phyloP scores from a whole-genome alignment of 2,113 vertebrate species.

The Psilopsiagon aurifrons region DNA sequence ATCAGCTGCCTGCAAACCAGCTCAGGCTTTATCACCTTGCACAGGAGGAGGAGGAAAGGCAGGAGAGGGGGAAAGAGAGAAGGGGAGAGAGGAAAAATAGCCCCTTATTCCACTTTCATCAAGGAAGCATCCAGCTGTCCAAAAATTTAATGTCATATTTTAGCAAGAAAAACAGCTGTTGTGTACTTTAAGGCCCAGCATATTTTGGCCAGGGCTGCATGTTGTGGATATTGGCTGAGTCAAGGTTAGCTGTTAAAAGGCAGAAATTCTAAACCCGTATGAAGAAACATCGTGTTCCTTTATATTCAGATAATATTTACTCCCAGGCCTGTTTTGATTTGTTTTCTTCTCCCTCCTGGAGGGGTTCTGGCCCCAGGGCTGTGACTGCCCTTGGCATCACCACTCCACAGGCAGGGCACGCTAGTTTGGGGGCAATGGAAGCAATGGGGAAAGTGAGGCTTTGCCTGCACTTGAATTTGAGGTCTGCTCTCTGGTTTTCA shows the following conservation, averaged over 20 bases:
- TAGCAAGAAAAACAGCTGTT: slow-evolving; percentile 60
- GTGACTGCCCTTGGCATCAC: not conserved
- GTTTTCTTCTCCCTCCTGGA: slow-evolving; percentile 45
- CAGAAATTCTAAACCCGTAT: slow-evolving; percentile 42
- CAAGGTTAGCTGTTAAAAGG: slow-evolving; percentile 58
- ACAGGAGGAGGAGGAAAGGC: not conserved
- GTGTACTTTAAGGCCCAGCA: slow-evolving; percentile 29
- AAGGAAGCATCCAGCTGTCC: slow-evolving; percentile 55
- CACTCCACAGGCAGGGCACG: not conserved
- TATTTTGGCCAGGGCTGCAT: slow-evolving; percentile 37
- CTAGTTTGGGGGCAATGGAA: not conserved
- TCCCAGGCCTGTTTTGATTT: slow-evolving; percentile 50
- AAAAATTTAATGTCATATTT: slow-evolving; percentile 53
- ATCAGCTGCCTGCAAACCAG: not conserved
- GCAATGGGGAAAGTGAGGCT: not conserved
- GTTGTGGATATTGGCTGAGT: slow-evolving; percentile 61
- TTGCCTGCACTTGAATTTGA: rapidly evolving
- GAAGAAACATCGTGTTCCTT: slow-evolving; percentile 50
- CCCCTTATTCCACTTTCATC: slow-evolving; percentile 17
- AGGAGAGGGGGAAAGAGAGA: not conserved
- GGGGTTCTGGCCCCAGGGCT: not conserved
- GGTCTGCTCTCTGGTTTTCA: not conserved
- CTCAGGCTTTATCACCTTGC: not conserved
- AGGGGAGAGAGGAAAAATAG: not conserved
- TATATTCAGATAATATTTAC: slow-evolving; percentile 67